Base-by-base conservation (phyloP, 2,113 vertebrate species). In the Gobio gobio region DNA sequence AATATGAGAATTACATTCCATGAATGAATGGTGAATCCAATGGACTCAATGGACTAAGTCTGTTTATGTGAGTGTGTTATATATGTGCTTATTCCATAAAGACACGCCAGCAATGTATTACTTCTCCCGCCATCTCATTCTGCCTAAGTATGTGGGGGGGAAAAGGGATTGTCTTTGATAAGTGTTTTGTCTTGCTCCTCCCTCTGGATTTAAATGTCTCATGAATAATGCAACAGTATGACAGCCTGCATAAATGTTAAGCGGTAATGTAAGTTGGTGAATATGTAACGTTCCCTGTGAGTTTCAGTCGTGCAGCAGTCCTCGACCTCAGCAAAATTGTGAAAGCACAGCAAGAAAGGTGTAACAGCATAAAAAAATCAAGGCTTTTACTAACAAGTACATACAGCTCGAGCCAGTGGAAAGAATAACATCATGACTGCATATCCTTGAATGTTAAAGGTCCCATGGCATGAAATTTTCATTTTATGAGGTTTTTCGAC, bases 341-440 rank as follows among this genome's bases (percentile, higher is more conserved):
- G 2, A 40, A 33, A 29, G 47, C 18, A 29, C 33, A n/a, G n/a
- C 36, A 58, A 56, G 64, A 59, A 47, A 0, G 2, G 26, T 26
- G 36, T 66, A 59, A 68, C 75, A 43, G 24, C 43, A 33, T 22
- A 22, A 68, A 26, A 54, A 66, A 24, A 54, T 84, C 78, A 76
- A 75, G 29, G 49, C 80, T 86, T 86, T 86, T 86, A 59, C 83
- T 66, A 84, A 68, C 66, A 86, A 86, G 36, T 29, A 22, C 59
- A 66, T 61, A 64, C n/a, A 85, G 79, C 68, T 45, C 43, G 29
- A 75, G 78, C 68, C 58, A 84, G 58, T 61, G 45, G 54, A 24
- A 83, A 36, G 2, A 40, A 66, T 18, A 29, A 70, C 20, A 40
- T 83, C 75, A 75, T 51, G 63, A 72, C 49, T 83, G 58, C 58